Evolutionary conservation across 2,113 vertebrate genomes (phyloP).

Genomic region (Seriola rivoliana): DNA sequence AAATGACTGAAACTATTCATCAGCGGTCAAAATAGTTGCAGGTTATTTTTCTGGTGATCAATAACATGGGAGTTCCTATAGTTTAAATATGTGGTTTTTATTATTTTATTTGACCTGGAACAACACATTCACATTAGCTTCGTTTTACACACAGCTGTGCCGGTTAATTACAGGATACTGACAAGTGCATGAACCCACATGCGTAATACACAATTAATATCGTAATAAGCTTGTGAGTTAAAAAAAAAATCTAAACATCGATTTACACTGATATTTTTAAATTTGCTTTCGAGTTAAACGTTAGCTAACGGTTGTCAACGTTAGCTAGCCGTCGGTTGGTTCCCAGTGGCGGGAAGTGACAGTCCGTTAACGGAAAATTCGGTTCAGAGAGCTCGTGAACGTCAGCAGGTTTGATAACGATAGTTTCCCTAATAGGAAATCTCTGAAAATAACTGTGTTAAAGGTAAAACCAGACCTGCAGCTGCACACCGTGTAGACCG

Average conservation of each 20-base stretch:
- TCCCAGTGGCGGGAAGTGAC: accelerated
- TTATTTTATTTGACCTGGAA: neutral
- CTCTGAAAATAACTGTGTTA: slow-evolving; percentile 4
- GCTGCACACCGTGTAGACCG: neutral
- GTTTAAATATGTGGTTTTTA: neutral
- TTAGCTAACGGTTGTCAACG: neutral
- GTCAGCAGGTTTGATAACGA: accelerated
- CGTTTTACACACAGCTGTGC: neutral
- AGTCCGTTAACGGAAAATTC: too few species aligned
- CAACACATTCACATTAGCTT: neutral
- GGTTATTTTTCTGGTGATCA: too few species aligned
- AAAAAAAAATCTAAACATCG: neutral
- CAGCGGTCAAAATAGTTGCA: too few species aligned
- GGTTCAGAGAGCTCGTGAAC: neutral
- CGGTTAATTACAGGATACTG: neutral
- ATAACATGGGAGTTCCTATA: too few species aligned
- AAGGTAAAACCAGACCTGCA: slow-evolving; percentile 21
- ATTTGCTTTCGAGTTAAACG: neutral
- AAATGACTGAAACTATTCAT: too few species aligned
- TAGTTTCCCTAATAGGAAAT: neutral
- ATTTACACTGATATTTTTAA: neutral
- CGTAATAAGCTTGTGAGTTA: neutral
- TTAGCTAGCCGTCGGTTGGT: slow-evolving; percentile 17
- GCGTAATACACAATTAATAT: too few species aligned
- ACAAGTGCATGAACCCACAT: accelerated